Evolutionary conservation across 2,797 vertebrate species (phyloP).

Genomic region (Lepus townsendii): DNA sequence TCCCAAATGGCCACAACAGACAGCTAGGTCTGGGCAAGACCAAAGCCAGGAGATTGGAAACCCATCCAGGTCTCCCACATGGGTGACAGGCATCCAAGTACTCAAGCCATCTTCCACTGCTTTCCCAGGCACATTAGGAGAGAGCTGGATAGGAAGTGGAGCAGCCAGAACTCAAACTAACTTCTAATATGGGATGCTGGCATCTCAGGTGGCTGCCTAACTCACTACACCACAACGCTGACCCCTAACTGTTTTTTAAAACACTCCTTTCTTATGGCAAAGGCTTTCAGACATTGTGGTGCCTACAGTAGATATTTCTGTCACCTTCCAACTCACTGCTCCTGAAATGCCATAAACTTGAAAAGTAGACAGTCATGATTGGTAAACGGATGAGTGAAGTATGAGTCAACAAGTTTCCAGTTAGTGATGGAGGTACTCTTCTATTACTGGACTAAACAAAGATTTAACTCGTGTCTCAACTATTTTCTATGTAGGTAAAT

Average conservation of each 20-base stretch:
- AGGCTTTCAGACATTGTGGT: not conserved
- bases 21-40: no score
- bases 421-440: not conserved
- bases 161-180: no score
- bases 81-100: no score
- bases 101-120: no score
- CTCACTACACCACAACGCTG: no score
- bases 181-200: no score
- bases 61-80: no score
- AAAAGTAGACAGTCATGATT: not conserved
- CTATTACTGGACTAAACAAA: not conserved
- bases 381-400: not conserved
- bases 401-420: not conserved
- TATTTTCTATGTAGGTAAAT: not conserved
- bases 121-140: no score
- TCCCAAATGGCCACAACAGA: no score
- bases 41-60: no score
- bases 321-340: not conserved
- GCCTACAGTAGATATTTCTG: not conserved
- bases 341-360: not conserved
- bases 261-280: not conserved
- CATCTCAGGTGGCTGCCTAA: no score
- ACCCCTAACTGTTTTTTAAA: not conserved
- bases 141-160: no score
- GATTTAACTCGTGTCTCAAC: not conserved